Evolutionary conservation across 1,140 invertebrate species (phyloP), one percentile per base, ranked within the genome.

Genomic region (Cryptotermes secundus): DNA sequence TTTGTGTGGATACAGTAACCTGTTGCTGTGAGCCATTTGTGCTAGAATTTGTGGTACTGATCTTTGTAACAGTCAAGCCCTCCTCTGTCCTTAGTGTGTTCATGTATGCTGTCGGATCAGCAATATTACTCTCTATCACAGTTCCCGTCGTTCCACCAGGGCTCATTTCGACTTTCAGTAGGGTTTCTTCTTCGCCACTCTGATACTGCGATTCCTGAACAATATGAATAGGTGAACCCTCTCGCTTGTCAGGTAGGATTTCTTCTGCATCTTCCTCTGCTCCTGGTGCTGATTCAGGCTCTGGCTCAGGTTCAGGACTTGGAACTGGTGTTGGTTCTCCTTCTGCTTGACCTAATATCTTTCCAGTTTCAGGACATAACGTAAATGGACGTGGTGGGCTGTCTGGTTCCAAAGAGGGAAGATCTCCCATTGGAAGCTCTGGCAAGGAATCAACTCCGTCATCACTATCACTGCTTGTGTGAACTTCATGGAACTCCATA

Each of bases 321-420:
- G 87, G 86, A 42, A 86, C 87, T 31, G 87, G 87, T 14, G 87
- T 87, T 38, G 87, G 87, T 88, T 95, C 93, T 19, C 93, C 93
- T 88, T 94, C 93, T 0, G 93, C 93, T 84, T 91, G 88, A 34
- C 93, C 93, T n/a, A 95, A 91, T 31, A 95, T 91, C 85, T 93
- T 91, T 22, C 95, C 94, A 2, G 94, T 94, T 3, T 91, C 86
- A 16, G 95, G 94, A 87, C 94, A 94, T 72, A 96, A 89, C 16
- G 93, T 93, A 65, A 95, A 92, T 65, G 93, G 92, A 42, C 93
- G 90, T 9, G 93, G 92, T 42, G 94, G 94, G 88, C 93, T 94
- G 3, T 93, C 92, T 2, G 94, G 92, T 86, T 92, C 91, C 38
- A 93, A 89, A 9, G 92, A 89, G 53, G 92, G 92, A n/a, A 92